phyloP scores from a whole-genome alignment of 2,888 invertebrate species.

The Sympetrum striolatum region DNA sequence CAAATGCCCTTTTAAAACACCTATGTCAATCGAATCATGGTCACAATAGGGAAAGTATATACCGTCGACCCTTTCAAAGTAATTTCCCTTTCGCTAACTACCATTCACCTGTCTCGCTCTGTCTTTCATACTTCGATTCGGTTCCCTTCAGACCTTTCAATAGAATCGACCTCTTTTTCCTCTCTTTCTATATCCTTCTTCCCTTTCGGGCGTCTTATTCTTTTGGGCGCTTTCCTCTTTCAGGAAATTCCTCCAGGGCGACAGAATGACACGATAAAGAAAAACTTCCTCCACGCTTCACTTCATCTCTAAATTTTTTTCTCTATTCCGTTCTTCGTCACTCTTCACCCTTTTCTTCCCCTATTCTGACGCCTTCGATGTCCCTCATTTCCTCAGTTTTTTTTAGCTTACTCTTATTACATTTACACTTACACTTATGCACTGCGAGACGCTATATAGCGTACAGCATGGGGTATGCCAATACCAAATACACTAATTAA shows the following conservation, averaged over 20 bases:
- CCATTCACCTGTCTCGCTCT: not conserved
- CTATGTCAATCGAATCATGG: not conserved
- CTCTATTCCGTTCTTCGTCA: not conserved
- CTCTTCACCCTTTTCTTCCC: not conserved
- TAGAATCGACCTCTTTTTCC: not conserved
- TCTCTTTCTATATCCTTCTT: not conserved
- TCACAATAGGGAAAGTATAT: not conserved
- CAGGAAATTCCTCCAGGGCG: not conserved
- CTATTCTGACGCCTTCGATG: not conserved
- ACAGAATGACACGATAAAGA: not conserved
- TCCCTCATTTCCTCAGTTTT: not conserved
- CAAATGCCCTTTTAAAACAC: not conserved
- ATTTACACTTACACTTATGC: not conserved
- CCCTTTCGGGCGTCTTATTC: too few species aligned
- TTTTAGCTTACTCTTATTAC: not conserved
- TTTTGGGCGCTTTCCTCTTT: not conserved
- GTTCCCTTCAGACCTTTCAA: not conserved
- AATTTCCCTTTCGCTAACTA: not conserved
- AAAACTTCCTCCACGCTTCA: not conserved
- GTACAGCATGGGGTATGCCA: too few species aligned
- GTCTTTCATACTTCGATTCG: not conserved
- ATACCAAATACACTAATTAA: too few species aligned
- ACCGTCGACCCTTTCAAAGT: not conserved
- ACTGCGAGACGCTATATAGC: too few species aligned
- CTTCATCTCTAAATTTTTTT: not conserved